Conservation (phyloP, 1,140 invertebrate genomes). For the Nomia melanderi region DNA sequence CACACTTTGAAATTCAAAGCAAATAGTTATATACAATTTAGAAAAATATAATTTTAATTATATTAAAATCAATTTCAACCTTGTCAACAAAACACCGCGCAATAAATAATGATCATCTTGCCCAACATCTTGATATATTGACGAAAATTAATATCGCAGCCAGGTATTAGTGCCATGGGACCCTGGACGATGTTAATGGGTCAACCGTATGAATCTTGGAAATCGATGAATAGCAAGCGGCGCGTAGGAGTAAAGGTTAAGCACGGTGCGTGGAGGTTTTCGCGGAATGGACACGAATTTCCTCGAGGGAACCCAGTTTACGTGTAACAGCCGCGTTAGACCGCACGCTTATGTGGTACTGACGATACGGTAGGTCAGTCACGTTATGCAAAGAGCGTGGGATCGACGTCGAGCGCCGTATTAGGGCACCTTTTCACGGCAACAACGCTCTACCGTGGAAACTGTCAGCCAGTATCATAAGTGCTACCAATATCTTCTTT, state of each 20-base stretch:
- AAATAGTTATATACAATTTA: no score
- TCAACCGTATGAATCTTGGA: background rate
- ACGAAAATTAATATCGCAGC: background rate
- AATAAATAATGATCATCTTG: no score
- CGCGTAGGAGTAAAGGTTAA: conserved; percentile 18
- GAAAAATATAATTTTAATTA: no score
- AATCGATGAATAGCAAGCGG: conserved; percentile 1
- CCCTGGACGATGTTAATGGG: background rate
- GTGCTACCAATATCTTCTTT: background rate
- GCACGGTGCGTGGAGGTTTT: conserved; percentile 13
- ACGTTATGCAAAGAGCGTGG: conserved; percentile 71
- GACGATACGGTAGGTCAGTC: conserved; percentile 63
- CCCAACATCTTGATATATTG: background rate
- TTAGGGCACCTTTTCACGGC: conserved; percentile 33
- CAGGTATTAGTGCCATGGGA: background rate
- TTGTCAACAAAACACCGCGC: no score
- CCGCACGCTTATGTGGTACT: conserved; percentile 14
- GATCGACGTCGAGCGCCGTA: conserved; percentile 46
- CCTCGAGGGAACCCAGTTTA: background rate
- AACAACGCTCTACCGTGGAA: background rate
- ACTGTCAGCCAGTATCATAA: background rate
- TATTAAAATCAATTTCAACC: no score
- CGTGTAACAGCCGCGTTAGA: conserved; percentile 34
- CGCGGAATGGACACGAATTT: conserved; percentile 39
- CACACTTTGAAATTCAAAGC: no score